Evolutionary conservation across 2,113 vertebrate species (phyloP).

Genomic region (Oreochromis tanganicae): DNA sequence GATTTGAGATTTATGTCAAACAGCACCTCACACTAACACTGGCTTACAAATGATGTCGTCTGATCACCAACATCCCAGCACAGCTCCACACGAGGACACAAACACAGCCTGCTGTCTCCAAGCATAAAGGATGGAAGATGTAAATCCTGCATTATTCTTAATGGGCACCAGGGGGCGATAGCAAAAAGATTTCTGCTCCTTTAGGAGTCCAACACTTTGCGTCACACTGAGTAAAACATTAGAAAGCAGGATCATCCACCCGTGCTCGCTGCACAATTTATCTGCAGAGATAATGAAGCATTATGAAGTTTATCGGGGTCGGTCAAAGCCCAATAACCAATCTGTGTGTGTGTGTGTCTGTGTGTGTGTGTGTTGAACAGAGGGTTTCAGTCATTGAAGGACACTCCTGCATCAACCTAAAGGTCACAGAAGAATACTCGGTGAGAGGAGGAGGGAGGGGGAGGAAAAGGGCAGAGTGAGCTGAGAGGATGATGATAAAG

Average conservation of each 20-base stretch:
- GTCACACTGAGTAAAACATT: not conserved
- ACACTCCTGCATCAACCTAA: not conserved
- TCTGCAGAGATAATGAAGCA: not conserved
- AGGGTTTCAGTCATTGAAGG: not conserved
- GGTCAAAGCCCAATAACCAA: not conserved
- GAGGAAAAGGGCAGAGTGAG: not conserved
- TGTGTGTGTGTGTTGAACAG: not conserved
- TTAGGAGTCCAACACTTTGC: not conserved
- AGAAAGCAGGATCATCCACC: not conserved
- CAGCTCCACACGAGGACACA: no score
- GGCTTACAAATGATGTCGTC: no score
- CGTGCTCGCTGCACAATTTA: fast-evolving
- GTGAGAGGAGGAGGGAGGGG: not conserved
- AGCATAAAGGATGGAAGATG: not conserved
- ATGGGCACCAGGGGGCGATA: not conserved
- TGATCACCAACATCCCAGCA: no score
- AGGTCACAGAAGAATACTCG: not conserved
- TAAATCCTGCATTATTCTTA: not conserved
- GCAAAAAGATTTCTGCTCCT: not conserved
- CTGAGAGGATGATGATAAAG: not conserved
- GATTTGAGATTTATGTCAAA: no score
- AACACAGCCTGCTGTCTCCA: no score
- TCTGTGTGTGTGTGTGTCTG: not conserved
- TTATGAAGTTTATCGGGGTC: fast-evolving
- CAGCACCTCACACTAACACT: no score